These are phyloP conservation scores for Hartigia nigra DNA, from an alignment of 2,888 invertebrate genomes.

Conservation along the genomic window DNA sequence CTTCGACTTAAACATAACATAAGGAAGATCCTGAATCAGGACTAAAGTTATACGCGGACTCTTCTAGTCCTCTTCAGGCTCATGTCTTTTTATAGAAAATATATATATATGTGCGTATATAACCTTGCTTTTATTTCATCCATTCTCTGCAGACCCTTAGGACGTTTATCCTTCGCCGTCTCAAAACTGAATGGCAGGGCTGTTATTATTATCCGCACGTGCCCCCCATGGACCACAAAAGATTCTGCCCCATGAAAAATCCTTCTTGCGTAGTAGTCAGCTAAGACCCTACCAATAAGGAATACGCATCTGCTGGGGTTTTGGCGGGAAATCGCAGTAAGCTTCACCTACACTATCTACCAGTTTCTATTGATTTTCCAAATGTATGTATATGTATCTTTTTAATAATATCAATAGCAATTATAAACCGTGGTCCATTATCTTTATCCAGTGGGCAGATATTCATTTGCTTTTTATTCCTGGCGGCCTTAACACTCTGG, in stretches of 20 bases:
- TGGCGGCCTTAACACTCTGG: background rate
- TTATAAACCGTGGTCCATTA: background rate
- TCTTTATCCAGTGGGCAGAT: background rate
- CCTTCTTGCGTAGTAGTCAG: background rate
- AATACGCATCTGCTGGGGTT: background rate
- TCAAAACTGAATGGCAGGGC: background rate
- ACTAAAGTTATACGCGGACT: background rate
- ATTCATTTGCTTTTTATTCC: background rate
- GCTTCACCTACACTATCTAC: background rate
- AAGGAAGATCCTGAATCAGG: background rate
- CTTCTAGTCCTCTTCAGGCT: background rate
- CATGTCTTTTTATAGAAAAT: background rate
- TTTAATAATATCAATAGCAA: background rate
- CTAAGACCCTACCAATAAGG: background rate
- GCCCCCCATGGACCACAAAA: background rate
- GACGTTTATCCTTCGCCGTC: slow-evolving; percentile 3
- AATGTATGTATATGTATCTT: background rate
- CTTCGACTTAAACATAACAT: background rate
- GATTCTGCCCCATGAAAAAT: background rate
- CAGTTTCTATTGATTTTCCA: background rate
- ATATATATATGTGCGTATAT: background rate
- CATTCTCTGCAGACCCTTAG: background rate
- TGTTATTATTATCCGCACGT: slow-evolving; percentile 6
- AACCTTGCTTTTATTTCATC: background rate
- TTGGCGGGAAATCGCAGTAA: background rate